phyloP scores from a whole-genome alignment of 2,888 invertebrate genomes.

The Eubasilissa splendida region DNA sequence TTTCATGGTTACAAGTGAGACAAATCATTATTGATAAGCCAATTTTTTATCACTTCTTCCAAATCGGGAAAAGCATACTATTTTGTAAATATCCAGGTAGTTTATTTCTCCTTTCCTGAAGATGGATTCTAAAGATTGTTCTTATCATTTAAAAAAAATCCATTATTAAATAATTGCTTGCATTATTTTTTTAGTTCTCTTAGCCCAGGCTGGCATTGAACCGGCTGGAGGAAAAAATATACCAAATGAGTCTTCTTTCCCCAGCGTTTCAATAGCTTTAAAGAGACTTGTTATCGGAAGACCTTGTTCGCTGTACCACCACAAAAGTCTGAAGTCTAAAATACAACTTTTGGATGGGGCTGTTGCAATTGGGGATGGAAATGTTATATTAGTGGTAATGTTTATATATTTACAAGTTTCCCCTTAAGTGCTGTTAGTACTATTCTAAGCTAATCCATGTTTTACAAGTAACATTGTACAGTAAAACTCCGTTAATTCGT shows the following conservation, averaged over 20 bases:
- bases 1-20: too few species aligned
- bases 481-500: background rate
- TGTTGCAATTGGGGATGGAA: slow-evolving; percentile 81
- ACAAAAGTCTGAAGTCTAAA: slow-evolving; percentile 79
- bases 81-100: too few species aligned
- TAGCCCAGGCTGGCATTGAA: slow-evolving; percentile 73
- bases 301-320: slow-evolving; percentile 68
- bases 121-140: too few species aligned
- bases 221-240: slow-evolving; percentile 62
- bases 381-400: slow-evolving; percentile 80
- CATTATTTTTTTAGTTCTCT: slow-evolving; percentile 64
- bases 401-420: background rate
- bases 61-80: too few species aligned
- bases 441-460: background rate
- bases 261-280: slow-evolving; percentile 64
- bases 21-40: too few species aligned
- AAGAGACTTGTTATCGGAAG: slow-evolving; percentile 71
- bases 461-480: background rate
- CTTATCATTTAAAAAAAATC: background rate
- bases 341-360: slow-evolving; percentile 81
- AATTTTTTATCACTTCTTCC: too few species aligned
- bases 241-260: slow-evolving; percentile 62
- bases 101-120: too few species aligned
- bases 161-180: background rate
- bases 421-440: too few species aligned